These are phyloP conservation scores for Sus cebifrons DNA, from an alignment of 2,797 vertebrate species.

Conservation along the genomic window DNA sequence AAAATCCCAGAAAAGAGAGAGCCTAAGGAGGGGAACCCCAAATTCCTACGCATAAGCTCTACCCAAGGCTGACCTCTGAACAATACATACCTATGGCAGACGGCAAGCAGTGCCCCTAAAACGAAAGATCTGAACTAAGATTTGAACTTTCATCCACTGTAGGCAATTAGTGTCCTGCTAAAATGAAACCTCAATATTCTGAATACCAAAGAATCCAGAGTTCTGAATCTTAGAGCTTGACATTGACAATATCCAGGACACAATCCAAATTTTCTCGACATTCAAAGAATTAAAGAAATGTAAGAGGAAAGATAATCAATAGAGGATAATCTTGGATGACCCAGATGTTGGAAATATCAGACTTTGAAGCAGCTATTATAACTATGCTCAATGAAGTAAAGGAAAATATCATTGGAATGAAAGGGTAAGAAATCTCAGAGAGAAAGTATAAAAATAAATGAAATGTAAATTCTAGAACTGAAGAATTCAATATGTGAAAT, in stretches of 20 bases:
- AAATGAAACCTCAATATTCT: background rate
- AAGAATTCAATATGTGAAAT: background rate
- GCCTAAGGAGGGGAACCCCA: background rate
- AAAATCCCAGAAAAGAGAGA: background rate
- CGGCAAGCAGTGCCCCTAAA: background rate
- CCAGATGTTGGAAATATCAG: background rate
- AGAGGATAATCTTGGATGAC: background rate
- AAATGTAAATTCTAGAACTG: background rate
- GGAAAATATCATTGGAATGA: background rate
- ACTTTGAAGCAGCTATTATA: background rate
- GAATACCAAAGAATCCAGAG: slow-evolving; percentile 14
- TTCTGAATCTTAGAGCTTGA: background rate
- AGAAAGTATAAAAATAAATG: background rate
- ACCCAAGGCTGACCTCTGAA: background rate
- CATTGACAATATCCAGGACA: background rate
- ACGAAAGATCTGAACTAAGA: background rate
- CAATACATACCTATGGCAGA: background rate
- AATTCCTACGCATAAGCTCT: background rate
- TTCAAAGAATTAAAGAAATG: background rate
- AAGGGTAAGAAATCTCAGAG: background rate
- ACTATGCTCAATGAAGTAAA: slow-evolving; percentile 8
- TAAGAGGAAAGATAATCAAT: background rate
- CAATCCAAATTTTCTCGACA: slow-evolving; percentile 10
- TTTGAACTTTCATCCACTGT: background rate
- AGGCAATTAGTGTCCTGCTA: background rate